Conservation (phyloP, 2,888 invertebrate genomes). For the Drosophila sordidapex region DNA sequence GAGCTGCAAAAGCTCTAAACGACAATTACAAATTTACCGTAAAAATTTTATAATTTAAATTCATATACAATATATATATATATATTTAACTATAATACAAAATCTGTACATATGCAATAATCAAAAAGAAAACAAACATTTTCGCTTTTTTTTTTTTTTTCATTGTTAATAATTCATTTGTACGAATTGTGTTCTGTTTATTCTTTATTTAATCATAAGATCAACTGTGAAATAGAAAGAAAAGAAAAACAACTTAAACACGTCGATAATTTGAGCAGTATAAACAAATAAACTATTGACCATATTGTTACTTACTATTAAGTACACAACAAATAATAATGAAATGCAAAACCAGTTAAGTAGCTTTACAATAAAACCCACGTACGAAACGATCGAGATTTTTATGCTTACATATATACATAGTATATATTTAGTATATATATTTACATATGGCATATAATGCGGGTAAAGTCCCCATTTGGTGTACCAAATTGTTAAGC, state of each 20-base stretch:
- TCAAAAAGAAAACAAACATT: conserved; percentile 12
- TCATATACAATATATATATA: conserved; percentile 8
- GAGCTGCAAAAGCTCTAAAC: conserved; percentile 84
- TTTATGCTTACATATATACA: neutral
- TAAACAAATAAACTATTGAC: conserved; percentile 31
- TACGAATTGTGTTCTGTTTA: conserved; percentile 15
- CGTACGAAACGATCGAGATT: conserved; percentile 27
- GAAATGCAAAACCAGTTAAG: conserved; percentile 10
- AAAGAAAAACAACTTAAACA: conserved; percentile 9
- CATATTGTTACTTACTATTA: conserved; percentile 46
- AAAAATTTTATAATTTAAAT: conserved; percentile 44
- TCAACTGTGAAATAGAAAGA: conserved; percentile 37
- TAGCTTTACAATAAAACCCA: conserved; percentile 1
- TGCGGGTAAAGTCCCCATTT: neutral
- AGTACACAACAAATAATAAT: conserved; percentile 20
- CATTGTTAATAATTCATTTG: conserved; percentile 17
- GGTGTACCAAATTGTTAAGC: conserved; percentile 12
- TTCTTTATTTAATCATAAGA: conserved; percentile 30
- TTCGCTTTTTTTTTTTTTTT: neutral
- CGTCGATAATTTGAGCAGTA: conserved; percentile 3
- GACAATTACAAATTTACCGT: conserved; percentile 57
- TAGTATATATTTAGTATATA: neutral
- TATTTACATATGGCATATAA: conserved; percentile 10
- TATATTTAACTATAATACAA: conserved; percentile 24
- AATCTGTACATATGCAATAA: conserved; percentile 39